Percentiles rank a stretch among this genome's conserved stretches.
Conservation (phyloP, 1,140 invertebrate genomes). For the Pogonomyrmex californicus region DNA sequence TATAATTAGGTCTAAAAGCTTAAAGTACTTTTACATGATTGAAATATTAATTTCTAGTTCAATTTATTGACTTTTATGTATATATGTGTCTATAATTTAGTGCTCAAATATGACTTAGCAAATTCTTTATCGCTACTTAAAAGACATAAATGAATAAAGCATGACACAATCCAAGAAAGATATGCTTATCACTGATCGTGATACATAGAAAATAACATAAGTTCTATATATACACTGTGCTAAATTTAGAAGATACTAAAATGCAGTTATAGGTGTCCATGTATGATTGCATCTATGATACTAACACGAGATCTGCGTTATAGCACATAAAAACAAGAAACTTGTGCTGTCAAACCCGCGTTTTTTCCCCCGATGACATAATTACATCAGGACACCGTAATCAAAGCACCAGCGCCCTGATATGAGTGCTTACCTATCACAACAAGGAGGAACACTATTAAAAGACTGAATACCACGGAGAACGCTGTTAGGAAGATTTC, state of each 20-base stretch:
- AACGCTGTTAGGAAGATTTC: slow-evolving; percentile 86
- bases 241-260: slow-evolving; percentile 27
- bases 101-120: neutral
- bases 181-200: neutral
- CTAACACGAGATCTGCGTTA: neutral
- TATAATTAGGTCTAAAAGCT: neutral
- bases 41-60: neutral
- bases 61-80: neutral
- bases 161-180: neutral
- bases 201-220: neutral
- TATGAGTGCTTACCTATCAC: slow-evolving; percentile 83
- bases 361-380: slow-evolving; percentile 29
- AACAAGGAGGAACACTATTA: slow-evolving; percentile 86
- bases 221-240: neutral
- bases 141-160: neutral
- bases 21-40: neutral
- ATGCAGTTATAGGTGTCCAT: neutral
- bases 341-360: neutral
- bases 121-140: neutral
- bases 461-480: slow-evolving; percentile 85
- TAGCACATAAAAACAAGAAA: neutral
- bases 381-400: slow-evolving; percentile 4
- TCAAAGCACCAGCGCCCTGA: neutral
- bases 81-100: neutral
- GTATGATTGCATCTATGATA: neutral